Percentiles rank a stretch among this genome's conserved stretches.
Conservation (phyloP, 2,888 invertebrate species). For the Keiferia lycopersicella region DNA sequence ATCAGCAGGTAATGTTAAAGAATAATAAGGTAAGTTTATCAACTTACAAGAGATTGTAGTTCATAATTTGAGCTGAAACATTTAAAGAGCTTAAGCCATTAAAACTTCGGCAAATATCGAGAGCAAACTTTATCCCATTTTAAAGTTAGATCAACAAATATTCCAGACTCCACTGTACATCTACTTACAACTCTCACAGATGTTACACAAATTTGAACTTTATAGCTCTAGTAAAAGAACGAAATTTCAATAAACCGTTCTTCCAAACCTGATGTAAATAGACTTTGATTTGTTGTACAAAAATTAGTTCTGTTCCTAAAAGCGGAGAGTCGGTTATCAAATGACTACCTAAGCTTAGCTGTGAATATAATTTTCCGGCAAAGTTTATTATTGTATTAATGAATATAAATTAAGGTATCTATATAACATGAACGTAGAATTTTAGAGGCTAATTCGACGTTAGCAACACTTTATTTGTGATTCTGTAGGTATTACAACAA, state of each 20-base stretch:
- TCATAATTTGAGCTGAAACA: slow-evolving; percentile 14
- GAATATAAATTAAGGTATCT: slow-evolving; percentile 59
- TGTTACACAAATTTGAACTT: slow-evolving; percentile 26
- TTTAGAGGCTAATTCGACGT: slow-evolving; percentile 32
- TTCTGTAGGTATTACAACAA: neutral
- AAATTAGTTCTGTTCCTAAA: slow-evolving; percentile 39
- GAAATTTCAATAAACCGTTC: slow-evolving; percentile 3
- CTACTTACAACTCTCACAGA: slow-evolving; percentile 12
- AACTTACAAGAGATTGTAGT: neutral
- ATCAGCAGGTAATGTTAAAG: no score
- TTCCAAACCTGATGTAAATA: slow-evolving; percentile 17
- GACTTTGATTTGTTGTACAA: slow-evolving; percentile 26
- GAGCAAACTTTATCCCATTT: slow-evolving; percentile 29
- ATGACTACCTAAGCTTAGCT: slow-evolving; percentile 29
- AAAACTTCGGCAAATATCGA: slow-evolving; percentile 27
- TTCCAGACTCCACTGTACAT: slow-evolving; percentile 15
- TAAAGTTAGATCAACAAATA: slow-evolving; percentile 28
- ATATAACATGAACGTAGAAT: slow-evolving; percentile 53
- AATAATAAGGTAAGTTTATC: no score
- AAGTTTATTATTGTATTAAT: slow-evolving; percentile 60
- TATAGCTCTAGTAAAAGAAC: slow-evolving; percentile 22
- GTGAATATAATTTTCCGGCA: slow-evolving; percentile 48
- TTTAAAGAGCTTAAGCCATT: slow-evolving; percentile 20
- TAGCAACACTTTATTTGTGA: slow-evolving; percentile 12
- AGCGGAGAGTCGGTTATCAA: slow-evolving; percentile 42